Conservation (phyloP, 2,888 invertebrate genomes). For the Scaptomyza parva region DNA sequence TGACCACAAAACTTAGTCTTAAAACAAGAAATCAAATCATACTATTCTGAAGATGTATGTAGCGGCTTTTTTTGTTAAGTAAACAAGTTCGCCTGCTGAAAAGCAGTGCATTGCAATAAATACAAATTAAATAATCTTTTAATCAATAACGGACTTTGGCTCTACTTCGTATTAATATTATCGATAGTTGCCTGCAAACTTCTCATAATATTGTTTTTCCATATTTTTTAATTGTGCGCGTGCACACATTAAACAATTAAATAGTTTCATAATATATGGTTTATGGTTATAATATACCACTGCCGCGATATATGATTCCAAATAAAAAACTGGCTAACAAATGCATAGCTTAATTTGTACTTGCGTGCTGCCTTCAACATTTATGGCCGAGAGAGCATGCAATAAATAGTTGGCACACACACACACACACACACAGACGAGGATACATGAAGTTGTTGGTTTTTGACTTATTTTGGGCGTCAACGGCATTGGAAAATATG, state of each 20-base stretch:
- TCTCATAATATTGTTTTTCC: background rate
- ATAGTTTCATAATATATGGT: background rate
- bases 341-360: conserved; percentile 45
- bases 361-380: conserved; percentile 54
- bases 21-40: conserved; percentile 27
- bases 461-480: conserved; percentile 38
- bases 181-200: background rate
- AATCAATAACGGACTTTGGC: no score
- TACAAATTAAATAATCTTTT: background rate
- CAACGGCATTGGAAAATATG: conserved; percentile 35
- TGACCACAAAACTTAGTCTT: conserved; percentile 16
- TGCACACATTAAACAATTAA: background rate
- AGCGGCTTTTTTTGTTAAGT: background rate
- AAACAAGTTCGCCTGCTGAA: background rate
- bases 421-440: conserved; percentile 9
- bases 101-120: background rate
- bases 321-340: conserved; percentile 31
- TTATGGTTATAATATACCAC: conserved; percentile 5
- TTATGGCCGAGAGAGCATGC: conserved; percentile 53
- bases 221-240: background rate
- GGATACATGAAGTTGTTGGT: background rate
- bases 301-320: conserved; percentile 19
- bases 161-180: background rate
- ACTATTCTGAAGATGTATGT: background rate
- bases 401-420: conserved; percentile 33